Base-by-base conservation (phyloP, 2,797 vertebrate species). In the Parotocinclus haroldoi region DNA sequence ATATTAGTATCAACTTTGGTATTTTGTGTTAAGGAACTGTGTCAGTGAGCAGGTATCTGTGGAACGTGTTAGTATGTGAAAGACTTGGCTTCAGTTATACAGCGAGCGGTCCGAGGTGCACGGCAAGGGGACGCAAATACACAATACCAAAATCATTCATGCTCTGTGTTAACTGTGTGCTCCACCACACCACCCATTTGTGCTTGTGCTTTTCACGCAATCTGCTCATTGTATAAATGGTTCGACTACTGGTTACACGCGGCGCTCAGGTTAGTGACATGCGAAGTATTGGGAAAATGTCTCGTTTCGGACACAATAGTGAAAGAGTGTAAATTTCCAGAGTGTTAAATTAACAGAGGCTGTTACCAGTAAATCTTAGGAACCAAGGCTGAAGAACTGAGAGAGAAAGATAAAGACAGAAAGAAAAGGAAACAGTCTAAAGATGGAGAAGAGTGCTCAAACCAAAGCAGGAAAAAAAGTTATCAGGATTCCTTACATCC, bases 351-450 rank as follows among this genome's bases (percentile, higher is more conserved):
- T 53, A 14, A 53, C 7, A 37, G 36, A 59, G 66, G 52, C 36
- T 64, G 56, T 73, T 72, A 71, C 69, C 69, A 40, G 69, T 18
- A 3, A 71, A 19, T 65, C 69, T 71, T 65, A 71, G 69, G 69
- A 65, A 71, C 71, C 71, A 69, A 69, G 58, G 59, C 68, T 79
- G 82, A 78, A 72, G 73, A 77, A 80, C 82, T 82, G 73, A 78
- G 78, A 80, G 71, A 76, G 64, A 76, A 27, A 76, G 14, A 70
- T 36, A 71, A 5, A 69, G 59, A 75, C 71, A 78, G 69, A 78
- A 59, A 65, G 16, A 71, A 42, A 66, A 14, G 70, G 63, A 38
- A 39, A 27, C 44, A 71, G 54, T 53, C 36, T 56, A 53, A 73
- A 46, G 52, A 56, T 58, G 63, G 27, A 46, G 50, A 1, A 54